Percentiles rank a stretch among this genome's conserved stretches.
Conservation (phyloP, 2,888 invertebrate species). For the Exephanes ischioxanthus region DNA sequence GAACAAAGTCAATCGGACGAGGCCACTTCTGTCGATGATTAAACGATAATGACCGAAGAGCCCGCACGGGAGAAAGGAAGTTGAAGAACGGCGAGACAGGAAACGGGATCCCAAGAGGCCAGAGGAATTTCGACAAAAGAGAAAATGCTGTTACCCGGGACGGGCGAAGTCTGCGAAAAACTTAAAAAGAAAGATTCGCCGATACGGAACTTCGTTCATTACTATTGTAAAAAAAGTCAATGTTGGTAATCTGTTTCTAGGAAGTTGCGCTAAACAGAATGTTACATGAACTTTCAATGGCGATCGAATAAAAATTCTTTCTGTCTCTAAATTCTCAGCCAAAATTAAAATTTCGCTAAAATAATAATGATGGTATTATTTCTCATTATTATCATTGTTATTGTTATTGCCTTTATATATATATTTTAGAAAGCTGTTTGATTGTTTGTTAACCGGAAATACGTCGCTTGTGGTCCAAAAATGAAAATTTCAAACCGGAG, state of each 20-base stretch:
- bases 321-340: too few relatives aligned
- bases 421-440: not conserved
- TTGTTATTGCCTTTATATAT: not conserved
- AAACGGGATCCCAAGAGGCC: not conserved
- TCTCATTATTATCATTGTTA: too few relatives aligned
- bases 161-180: not conserved
- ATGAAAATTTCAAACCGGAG: too few relatives aligned
- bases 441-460: not conserved
- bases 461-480: too few relatives aligned
- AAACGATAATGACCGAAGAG: slow-evolving; percentile 1
- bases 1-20: slow-evolving; percentile 4
- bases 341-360: too few relatives aligned
- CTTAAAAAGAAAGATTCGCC: not conserved
- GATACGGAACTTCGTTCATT: not conserved
- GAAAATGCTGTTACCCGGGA: not conserved
- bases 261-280: too few relatives aligned
- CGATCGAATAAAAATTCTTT: too few relatives aligned
- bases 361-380: too few relatives aligned
- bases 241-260: too few relatives aligned
- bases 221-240: not conserved
- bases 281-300: too few relatives aligned
- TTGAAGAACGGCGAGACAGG: not conserved
- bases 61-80: not conserved
- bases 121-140: not conserved
- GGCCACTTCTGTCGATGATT: not conserved